phyloP scores from a whole-genome alignment of 2,113 vertebrate genomes.

The Microtus richardsoni region DNA sequence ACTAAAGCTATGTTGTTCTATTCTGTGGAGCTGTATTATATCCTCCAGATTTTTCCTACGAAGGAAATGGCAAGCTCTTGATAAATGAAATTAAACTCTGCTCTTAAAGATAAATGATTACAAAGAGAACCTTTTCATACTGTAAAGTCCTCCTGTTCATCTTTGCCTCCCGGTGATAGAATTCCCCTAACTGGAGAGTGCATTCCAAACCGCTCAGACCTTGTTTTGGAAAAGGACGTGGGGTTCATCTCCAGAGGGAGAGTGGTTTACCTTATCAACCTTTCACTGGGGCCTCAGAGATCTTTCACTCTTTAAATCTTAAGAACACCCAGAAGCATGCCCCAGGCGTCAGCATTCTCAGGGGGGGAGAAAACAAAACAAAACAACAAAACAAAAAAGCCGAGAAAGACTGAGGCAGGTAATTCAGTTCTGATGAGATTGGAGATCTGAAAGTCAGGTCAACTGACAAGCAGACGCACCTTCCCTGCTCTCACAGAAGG shows the following conservation, averaged over 20 bases:
- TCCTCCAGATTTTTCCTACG: slow-evolving; percentile 56
- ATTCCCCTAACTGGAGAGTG: slow-evolving; percentile 83
- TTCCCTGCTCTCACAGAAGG: neutral
- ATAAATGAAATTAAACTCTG: neutral
- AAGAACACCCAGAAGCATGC: slow-evolving; percentile 89
- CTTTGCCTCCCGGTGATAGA: slow-evolving; percentile 80
- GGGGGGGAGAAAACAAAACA: neutral
- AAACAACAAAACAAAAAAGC: slow-evolving; percentile 56
- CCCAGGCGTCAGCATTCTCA: slow-evolving; percentile 84
- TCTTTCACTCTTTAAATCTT: slow-evolving; percentile 88
- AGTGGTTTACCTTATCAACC: slow-evolving; percentile 88
- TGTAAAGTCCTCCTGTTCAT: slow-evolving; percentile 83
- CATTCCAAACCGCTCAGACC: slow-evolving; percentile 83
- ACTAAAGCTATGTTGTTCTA: slow-evolving; percentile 59
- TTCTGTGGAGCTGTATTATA: slow-evolving; percentile 54
- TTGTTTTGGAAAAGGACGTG: slow-evolving; percentile 84
- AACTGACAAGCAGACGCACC: slow-evolving; percentile 76
- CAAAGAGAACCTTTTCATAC: slow-evolving; percentile 83
- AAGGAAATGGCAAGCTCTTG: slow-evolving; percentile 80
- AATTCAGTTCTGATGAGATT: slow-evolving; percentile 70
- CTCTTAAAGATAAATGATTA: slow-evolving; percentile 81
- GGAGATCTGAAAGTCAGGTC: slow-evolving; percentile 72
- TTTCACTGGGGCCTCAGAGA: slow-evolving; percentile 86
- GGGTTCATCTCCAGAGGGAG: slow-evolving; percentile 77
- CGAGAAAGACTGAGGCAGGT: slow-evolving; percentile 82